Evolutionary conservation across 2,888 invertebrate genomes (phyloP).

Genomic region (Hyposoter didymator): DNA sequence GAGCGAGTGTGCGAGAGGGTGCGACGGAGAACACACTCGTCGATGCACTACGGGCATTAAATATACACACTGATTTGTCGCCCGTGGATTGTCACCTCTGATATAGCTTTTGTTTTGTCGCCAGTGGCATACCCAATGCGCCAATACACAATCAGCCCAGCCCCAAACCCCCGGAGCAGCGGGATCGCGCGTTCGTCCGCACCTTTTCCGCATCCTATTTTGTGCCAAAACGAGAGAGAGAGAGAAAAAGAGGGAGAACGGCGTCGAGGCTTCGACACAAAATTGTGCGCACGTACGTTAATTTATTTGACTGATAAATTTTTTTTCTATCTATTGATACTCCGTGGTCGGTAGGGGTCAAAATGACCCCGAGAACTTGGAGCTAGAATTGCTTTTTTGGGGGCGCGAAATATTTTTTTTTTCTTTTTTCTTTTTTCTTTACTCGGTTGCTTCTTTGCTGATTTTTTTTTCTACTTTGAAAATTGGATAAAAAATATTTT

Average conservation of each 20-base stretch:
- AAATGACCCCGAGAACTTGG: no score
- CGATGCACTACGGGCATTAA: conserved; percentile 79
- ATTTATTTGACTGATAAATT: neutral
- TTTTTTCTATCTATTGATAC: neutral
- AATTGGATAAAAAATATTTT: no score
- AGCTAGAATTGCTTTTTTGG: no score
- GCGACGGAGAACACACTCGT: conserved; percentile 44
- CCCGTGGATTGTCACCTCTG: conserved; percentile 83
- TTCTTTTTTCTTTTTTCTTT: no score
- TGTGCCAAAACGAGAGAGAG: neutral
- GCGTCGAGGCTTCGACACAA: neutral
- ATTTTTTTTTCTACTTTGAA: no score
- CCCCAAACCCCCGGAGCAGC: conserved; percentile 21
- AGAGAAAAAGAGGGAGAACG: neutral
- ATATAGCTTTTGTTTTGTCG: conserved; percentile 82
- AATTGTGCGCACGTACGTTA: neutral
- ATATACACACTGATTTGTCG: conserved; percentile 84
- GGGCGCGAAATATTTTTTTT: no score
- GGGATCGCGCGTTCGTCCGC: neutral
- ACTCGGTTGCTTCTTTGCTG: no score
- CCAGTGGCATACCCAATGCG: conserved; percentile 61
- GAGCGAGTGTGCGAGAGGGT: conserved; percentile 15
- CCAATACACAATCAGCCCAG: conserved; percentile 49
- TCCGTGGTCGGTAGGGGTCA: no score
- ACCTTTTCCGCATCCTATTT: conserved; percentile 18